Evolutionary conservation across 1,140 invertebrate genomes (phyloP).

Genomic region (Drosophila ercepeae): DNA sequence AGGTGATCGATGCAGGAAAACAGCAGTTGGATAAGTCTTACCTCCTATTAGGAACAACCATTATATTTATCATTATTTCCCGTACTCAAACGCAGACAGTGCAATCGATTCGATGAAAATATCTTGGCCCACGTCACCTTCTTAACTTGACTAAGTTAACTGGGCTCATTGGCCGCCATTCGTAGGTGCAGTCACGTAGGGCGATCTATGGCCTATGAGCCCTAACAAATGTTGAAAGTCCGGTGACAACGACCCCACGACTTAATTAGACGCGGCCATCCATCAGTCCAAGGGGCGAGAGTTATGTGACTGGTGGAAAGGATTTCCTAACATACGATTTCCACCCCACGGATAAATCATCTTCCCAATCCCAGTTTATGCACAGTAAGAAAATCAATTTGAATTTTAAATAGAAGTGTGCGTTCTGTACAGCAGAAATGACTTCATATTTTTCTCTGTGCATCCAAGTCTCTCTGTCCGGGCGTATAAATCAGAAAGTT

Average conservation of each 20-base stretch:
- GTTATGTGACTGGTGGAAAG: slow-evolving; percentile 73
- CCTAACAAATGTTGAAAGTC: slow-evolving; percentile 63
- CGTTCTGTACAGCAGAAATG: no score
- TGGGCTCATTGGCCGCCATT: slow-evolving; percentile 64
- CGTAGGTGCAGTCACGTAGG: slow-evolving; percentile 73
- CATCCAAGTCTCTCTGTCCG: background rate
- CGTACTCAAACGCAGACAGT: slow-evolving; percentile 28
- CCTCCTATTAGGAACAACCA: slow-evolving; percentile 16
- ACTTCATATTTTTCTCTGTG: slow-evolving; percentile 1
- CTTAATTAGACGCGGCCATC: slow-evolving; percentile 77
- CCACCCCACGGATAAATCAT: slow-evolving; percentile 58
- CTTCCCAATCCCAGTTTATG: background rate
- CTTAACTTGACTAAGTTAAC: background rate
- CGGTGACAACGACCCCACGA: slow-evolving; percentile 78
- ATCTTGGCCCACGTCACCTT: background rate
- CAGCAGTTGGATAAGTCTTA: background rate
- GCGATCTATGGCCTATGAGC: slow-evolving; percentile 44
- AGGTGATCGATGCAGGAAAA: slow-evolving; percentile 12
- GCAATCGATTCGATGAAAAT: slow-evolving; percentile 30
- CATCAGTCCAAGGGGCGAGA: slow-evolving; percentile 52
- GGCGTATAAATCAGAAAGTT: slow-evolving; percentile 66
- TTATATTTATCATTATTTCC: slow-evolving; percentile 23
- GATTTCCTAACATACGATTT: slow-evolving; percentile 80
- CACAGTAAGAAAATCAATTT: slow-evolving; percentile 2
- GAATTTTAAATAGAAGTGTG: background rate